Evolutionary conservation across 2,888 invertebrate genomes (phyloP), one percentile per base, ranked within the genome.

Genomic region (Brassicogethes aeneus): DNA sequence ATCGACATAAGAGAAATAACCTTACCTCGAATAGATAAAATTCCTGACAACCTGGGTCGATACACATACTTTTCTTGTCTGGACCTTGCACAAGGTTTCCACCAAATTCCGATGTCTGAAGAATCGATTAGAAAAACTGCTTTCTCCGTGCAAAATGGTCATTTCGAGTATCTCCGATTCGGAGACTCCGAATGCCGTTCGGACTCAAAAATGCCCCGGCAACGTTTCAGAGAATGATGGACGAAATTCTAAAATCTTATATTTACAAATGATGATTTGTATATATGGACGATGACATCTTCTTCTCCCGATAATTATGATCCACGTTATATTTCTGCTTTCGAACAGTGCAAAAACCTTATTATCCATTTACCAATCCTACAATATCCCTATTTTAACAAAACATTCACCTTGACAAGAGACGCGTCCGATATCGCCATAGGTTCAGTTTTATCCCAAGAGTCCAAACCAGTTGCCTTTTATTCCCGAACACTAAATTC

Each of bases 201-300:
- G 53, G 56, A 2, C 37, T 56, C 2, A 23, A 39, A 13, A 50
- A 51, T 35, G 44, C 46, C 2, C 54, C 56, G 0, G 39, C 41
- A 1, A 54, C 51, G 8, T 56, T 57, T 37, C 51, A 51, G 34
- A 3, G 54, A 13, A 32, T 43, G 8, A 48, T 55, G 42, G 48
- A 50, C 23, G 29, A 44, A 42, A 34, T 48, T 40, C 33, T 57
- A 2, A 14, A 42, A 23, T 23, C 23, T 23, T 10, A 23, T 23
- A 23, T 23, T 7, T 23, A 23, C 23, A 23, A 23, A 23, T 10
- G 23, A 7, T 23, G 23, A 7, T 23, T 23, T 10, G 23, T 23
- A 23, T 23, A 23, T 23, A 23, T 23, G 23, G 23, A 23, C 23
- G 23, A 23, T 23, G 23, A 7, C 23, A 23, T 23, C 23, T 5